These are phyloP conservation scores for Lepidothrix coronata DNA, from an alignment of 2,113 vertebrate genomes.

Conservation along the genomic window DNA sequence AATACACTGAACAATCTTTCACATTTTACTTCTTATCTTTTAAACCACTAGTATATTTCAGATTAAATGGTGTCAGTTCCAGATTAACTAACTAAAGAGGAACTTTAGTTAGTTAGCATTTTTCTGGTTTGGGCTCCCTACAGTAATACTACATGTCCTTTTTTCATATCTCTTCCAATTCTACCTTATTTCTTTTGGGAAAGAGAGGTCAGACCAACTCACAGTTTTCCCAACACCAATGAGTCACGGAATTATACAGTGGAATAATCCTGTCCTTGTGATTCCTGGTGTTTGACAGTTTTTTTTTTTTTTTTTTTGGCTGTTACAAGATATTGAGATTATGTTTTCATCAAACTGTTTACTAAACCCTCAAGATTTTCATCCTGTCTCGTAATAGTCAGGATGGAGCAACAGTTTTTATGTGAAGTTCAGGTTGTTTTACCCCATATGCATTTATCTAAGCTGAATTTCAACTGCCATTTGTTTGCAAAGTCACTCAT, in stretches of 20 bases:
- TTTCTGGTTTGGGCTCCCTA: not conserved
- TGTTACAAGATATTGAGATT: not conserved
- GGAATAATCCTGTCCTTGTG: not conserved
- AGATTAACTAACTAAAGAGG: too few relatives aligned
- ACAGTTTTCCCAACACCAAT: not conserved
- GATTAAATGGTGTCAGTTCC: not conserved
- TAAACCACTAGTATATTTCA: not conserved
- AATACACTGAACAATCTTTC: not conserved
- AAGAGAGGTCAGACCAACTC: not conserved
- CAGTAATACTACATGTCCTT: not conserved
- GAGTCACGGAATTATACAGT: not conserved
- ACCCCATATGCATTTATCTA: not conserved
- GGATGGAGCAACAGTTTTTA: not conserved
- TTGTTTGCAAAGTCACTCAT: slow-evolving; percentile 1
- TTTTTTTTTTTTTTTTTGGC: not conserved
- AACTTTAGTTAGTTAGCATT: not conserved
- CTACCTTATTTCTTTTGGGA: not conserved
- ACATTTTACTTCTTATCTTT: not conserved
- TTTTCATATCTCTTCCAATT: not conserved
- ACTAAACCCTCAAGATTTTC: not conserved
- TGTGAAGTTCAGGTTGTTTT: not conserved
- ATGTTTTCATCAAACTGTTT: slow-evolving; percentile 11
- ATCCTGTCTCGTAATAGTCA: not conserved
- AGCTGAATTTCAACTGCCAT: not conserved
- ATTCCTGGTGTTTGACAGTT: not conserved